Percentiles rank a stretch among this genome's conserved stretches.
phyloP scores from a whole-genome alignment of 2,113 vertebrate genomes.

The Amia ocellicauda region DNA sequence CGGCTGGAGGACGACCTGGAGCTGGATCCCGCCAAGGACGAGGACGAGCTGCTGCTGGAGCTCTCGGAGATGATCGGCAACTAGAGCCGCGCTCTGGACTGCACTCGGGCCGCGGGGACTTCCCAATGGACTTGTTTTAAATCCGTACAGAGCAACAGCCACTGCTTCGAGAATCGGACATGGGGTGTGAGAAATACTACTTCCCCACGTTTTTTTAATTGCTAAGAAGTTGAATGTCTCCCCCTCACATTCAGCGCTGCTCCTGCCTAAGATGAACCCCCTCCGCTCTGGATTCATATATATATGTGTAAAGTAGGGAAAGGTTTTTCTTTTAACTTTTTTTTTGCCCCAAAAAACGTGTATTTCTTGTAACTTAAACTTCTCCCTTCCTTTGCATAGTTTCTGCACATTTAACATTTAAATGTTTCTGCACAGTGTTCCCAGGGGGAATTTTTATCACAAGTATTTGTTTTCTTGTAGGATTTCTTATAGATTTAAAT shows the following conservation, averaged over 20 bases:
- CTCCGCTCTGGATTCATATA: background rate
- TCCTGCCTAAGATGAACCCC: background rate
- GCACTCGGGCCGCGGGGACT: background rate
- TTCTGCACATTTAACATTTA: slow-evolving; percentile 29
- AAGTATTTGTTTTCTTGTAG: background rate
- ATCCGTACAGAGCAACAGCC: no score
- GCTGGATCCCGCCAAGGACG: slow-evolving; percentile 81
- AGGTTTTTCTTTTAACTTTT: background rate
- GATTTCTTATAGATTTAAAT: no score
- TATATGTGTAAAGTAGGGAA: background rate
- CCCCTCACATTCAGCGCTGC: background rate
- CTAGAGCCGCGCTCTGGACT: slow-evolving; percentile 40
- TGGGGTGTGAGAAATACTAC: no score
- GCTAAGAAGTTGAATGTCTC: background rate
- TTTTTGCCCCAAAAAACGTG: background rate
- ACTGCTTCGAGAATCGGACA: no score
- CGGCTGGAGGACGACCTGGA: slow-evolving; percentile 81
- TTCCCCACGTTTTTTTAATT: background rate
- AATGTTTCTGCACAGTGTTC: slow-evolving; percentile 24
- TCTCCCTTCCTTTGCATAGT: slow-evolving; percentile 3
- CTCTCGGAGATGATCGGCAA: slow-evolving; percentile 93
- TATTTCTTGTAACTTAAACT: background rate
- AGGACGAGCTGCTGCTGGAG: slow-evolving; percentile 90
- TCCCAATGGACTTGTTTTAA: no score
- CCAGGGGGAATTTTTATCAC: slow-evolving; percentile 26